A percentile compares a stretch with the other conserved stretches of the same genome.
phyloP scores from a whole-genome alignment of 2,797 vertebrate genomes.

The Antennarius maculatus region DNA sequence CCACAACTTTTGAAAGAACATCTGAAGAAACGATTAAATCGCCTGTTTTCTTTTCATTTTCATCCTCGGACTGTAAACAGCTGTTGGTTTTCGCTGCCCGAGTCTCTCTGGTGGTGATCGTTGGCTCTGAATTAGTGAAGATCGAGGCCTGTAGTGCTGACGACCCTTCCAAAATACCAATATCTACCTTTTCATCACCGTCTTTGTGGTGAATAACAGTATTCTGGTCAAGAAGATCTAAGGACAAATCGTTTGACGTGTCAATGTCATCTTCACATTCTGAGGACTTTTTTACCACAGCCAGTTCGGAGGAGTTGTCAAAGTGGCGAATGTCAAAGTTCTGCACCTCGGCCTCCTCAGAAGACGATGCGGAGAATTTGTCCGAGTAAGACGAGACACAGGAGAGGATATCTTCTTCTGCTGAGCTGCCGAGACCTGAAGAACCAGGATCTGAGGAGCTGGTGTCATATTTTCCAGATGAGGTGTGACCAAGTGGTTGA shows the following conservation, averaged over 20 bases:
- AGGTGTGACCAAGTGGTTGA: neutral
- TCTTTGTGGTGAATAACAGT: constrained; percentile 19
- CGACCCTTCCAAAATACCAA: neutral
- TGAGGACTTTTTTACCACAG: neutral
- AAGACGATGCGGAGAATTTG: constrained; percentile 61
- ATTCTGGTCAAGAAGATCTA: constrained; percentile 15
- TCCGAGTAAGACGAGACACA: constrained; percentile 65
- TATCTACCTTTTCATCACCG: constrained; percentile 6
- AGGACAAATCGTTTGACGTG: constrained; percentile 26
- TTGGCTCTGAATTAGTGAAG: neutral
- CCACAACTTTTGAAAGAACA: constrained; percentile 9
- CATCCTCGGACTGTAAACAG: constrained; percentile 1
- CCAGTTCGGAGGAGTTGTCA: constrained; percentile 20
- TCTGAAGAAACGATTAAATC: neutral
- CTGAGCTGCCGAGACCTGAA: constrained; percentile 67
- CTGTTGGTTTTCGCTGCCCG: neutral
- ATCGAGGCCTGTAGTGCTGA: neutral
- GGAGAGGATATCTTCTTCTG: constrained; percentile 68
- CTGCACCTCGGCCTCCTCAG: constrained; percentile 49
- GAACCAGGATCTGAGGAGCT: constrained; percentile 61
- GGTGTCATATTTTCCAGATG: constrained; percentile 26
- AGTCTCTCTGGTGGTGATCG: constrained; percentile 3
- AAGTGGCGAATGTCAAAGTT: constrained; percentile 17
- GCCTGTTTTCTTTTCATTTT: neutral
- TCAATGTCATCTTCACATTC: constrained; percentile 31